Percentiles rank a stretch among this genome's conserved stretches.
phyloP scores from a whole-genome alignment of 1,140 invertebrate species.

The Cyrtorhinus lividipennis region DNA sequence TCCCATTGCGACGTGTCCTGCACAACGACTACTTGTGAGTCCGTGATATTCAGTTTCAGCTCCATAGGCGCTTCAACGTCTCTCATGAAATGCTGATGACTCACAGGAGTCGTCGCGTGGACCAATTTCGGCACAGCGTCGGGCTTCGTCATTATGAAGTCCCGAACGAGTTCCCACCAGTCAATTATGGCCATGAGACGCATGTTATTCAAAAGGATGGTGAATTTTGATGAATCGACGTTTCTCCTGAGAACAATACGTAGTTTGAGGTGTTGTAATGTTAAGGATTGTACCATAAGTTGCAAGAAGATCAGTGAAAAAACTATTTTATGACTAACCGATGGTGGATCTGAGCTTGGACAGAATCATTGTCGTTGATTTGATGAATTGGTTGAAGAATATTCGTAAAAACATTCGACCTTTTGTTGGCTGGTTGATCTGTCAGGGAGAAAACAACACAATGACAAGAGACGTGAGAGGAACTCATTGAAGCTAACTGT shows the following conservation, averaged over 20 bases:
- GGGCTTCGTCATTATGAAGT: slow-evolving; percentile 50
- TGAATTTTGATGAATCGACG: slow-evolving; percentile 60
- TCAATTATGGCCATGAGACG: slow-evolving; percentile 83
- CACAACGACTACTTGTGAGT: slow-evolving; percentile 87
- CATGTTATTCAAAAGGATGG: slow-evolving; percentile 90
- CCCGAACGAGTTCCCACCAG: slow-evolving; percentile 75
- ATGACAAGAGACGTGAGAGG: not conserved
- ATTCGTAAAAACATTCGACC: slow-evolving; percentile 74
- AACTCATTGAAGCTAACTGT: not conserved
- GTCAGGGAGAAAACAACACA: too few relatives aligned
- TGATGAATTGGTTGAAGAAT: slow-evolving; percentile 62
- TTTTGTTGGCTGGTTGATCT: slow-evolving; percentile 49
- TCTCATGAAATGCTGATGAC: slow-evolving; percentile 1
- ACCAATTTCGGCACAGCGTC: slow-evolving; percentile 11
- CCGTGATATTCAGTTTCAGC: slow-evolving; percentile 84
- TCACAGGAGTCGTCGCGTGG: not conserved
- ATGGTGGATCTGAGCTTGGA: slow-evolving; percentile 77
- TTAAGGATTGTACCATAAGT: not conserved
- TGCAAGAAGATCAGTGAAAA: not conserved
- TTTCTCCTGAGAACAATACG: slow-evolving; percentile 32
- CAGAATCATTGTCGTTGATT: slow-evolving; percentile 26
- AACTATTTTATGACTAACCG: slow-evolving; percentile 27
- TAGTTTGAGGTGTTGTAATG: slow-evolving; percentile 32
- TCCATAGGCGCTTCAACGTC: slow-evolving; percentile 45
- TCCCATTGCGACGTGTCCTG: slow-evolving; percentile 77